Evolutionary conservation across 2,888 invertebrate genomes (phyloP), one percentile per base, ranked within the genome.

Genomic region (Uloborus plumipes): DNA sequence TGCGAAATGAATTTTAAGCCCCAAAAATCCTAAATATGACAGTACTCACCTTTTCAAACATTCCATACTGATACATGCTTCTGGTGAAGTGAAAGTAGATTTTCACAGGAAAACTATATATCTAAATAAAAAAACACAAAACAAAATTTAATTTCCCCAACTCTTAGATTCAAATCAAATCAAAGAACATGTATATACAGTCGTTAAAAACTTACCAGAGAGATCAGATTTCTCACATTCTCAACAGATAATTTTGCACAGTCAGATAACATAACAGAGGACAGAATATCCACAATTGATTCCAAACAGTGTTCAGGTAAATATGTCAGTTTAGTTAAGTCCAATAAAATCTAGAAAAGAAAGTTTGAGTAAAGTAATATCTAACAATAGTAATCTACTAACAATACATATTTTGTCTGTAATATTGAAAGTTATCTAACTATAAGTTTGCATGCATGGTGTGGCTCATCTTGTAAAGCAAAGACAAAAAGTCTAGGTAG

Each of bases 11-110:
- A 39, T 11, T 11, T 39, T 39, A 11, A 39, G 39, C 26, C 26
- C 26, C 26, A 26, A n/a, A n/a, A n/a, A n/a, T 4, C 26, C 11
- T 61, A 14, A 15, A 20, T n/a, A 20, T 16, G 15, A 61, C 1
- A 61, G 59, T 61, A 55, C 55, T 73, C 79, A 86, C 85, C 80
- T 85, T 85, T 73, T 85, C 85, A 81, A 85, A 84, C 84, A 82
- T 86, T 69, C 85, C 85, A 72, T 85, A 86, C 14, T 69, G 15
- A 18, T 84, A 82, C 84, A 86, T 72, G 0, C 58, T 58, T 39
- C 67, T 61, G 1, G 84, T 78, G 59, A 84, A 84, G 15, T 74
- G n/a, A 55, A 84, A 53, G 2, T 61, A 49, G 2, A 75, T 47
- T 51, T 83, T 73, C 15, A 50, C 31, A 22, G 74, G 69, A 67